These are phyloP conservation scores for Drosophila kanekoi DNA, from an alignment of 2,888 invertebrate species.

Conservation along the genomic window DNA sequence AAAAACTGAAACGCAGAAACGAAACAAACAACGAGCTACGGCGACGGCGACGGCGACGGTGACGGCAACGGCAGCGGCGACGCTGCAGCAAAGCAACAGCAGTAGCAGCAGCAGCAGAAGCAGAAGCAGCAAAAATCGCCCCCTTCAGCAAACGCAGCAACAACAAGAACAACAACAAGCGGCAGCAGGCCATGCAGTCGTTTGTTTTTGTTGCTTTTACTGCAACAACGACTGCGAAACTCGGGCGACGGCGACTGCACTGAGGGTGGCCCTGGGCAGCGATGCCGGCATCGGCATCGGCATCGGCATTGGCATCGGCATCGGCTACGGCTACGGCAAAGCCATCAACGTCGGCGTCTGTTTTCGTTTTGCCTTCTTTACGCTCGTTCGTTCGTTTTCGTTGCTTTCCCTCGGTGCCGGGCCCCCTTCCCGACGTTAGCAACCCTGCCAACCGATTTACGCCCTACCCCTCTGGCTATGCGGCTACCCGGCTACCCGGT, in stretches of 20 bases:
- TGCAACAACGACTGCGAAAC: slow-evolving; percentile 63
- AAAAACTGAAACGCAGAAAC: slow-evolving; percentile 64
- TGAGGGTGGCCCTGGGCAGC: slow-evolving; percentile 65
- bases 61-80: slow-evolving; percentile 29
- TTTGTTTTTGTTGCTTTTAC: slow-evolving; percentile 48
- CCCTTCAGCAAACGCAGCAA: slow-evolving; percentile 67
- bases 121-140: slow-evolving; percentile 72
- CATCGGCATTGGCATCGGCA: slow-evolving; percentile 36
- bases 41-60: slow-evolving; percentile 25
- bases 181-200: slow-evolving; percentile 49
- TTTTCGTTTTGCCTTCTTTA: slow-evolving; percentile 41
- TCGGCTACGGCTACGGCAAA: slow-evolving; percentile 33
- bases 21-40: slow-evolving; percentile 57
- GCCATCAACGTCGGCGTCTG: slow-evolving; percentile 41
- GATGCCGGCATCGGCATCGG: slow-evolving; percentile 41
- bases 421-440: neutral
- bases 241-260: slow-evolving; percentile 50
- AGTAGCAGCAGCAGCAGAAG: slow-evolving; percentile 28
- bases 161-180: slow-evolving; percentile 46
- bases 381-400: slow-evolving; percentile 47
- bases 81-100: slow-evolving; percentile 29
- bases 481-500: slow-evolving; percentile 55
- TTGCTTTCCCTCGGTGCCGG: slow-evolving; percentile 45
- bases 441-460: neutral
- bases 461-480: slow-evolving; percentile 9